Percentiles rank a stretch among this genome's conserved stretches.
Conservation (phyloP, 2,797 vertebrate species). For the Apodemus agrarius region DNA sequence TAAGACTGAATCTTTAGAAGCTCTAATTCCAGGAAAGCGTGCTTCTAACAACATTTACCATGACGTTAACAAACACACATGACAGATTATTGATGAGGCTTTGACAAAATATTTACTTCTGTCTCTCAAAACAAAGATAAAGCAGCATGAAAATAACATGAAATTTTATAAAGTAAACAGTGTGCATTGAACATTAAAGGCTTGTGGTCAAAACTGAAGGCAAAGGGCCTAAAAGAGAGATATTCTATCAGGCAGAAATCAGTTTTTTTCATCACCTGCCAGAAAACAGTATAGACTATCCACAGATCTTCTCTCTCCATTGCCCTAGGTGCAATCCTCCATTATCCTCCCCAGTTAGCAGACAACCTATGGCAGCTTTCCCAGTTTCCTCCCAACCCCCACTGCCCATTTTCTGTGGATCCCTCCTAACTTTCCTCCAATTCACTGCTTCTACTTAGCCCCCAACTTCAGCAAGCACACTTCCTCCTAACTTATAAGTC, state of each 20-base stretch:
- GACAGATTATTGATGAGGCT: constrained; percentile 39
- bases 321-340: too few species aligned
- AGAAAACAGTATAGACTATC: not conserved
- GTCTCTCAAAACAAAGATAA: constrained; percentile 25
- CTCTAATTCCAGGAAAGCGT: constrained; percentile 45
- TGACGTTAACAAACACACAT: constrained; percentile 45
- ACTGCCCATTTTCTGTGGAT: not conserved
- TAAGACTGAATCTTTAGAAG: constrained; percentile 59
- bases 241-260: not conserved
- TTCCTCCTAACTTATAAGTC: not conserved
- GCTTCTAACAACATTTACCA: constrained; percentile 51
- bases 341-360: not conserved
- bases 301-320: not conserved
- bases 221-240: not conserved
- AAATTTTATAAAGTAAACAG: not conserved
- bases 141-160: not conserved
- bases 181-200: not conserved
- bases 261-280: not conserved
- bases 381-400: not conserved
- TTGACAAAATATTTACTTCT: constrained; percentile 38
- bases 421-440: not conserved
- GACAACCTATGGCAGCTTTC: not conserved
- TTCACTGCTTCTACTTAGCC: not conserved
- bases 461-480: not conserved
- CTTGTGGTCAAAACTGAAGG: not conserved